phyloP scores from a whole-genome alignment of 2,888 invertebrate species.

The Lycia hirtaria region DNA sequence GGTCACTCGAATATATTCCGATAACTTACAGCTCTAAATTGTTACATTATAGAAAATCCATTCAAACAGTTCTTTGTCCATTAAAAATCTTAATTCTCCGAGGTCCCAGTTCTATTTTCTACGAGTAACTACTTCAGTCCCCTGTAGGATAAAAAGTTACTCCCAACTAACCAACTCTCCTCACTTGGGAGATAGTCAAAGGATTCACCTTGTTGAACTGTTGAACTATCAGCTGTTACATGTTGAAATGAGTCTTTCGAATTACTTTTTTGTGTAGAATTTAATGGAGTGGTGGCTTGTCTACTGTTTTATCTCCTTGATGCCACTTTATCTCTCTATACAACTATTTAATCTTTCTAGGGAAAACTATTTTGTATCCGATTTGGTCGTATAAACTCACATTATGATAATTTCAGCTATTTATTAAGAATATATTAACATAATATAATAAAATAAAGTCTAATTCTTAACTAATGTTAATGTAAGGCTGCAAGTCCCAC shows the following conservation, averaged over 20 bases:
- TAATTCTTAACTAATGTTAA: too few relatives aligned
- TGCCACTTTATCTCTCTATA: too few relatives aligned
- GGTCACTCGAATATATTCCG: conserved; percentile 5
- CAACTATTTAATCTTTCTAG: too few relatives aligned
- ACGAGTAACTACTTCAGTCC: conserved; percentile 16
- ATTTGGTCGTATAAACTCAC: too few relatives aligned
- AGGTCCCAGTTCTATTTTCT: conserved; percentile 21
- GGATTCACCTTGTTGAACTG: conserved; percentile 14
- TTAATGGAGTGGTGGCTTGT: background rate
- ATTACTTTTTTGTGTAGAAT: background rate
- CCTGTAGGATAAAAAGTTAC: conserved; percentile 4
- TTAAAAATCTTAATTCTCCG: conserved; percentile 7
- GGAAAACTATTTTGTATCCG: too few relatives aligned
- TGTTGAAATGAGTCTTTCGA: background rate
- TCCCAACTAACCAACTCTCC: conserved; percentile 11
- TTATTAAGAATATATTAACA: too few relatives aligned
- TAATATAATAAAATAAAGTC: too few relatives aligned
- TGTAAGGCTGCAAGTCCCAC: too few relatives aligned
- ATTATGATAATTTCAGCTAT: too few relatives aligned
- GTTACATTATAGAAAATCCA: background rate
- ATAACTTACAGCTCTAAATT: background rate
- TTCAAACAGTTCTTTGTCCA: conserved; percentile 2
- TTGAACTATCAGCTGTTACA: conserved; percentile 1
- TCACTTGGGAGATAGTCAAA: conserved; percentile 16
- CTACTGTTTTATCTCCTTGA: too few relatives aligned